Evolutionary conservation across 2,113 vertebrate genomes (phyloP).

Genomic region (Cinclus mexicanus): DNA sequence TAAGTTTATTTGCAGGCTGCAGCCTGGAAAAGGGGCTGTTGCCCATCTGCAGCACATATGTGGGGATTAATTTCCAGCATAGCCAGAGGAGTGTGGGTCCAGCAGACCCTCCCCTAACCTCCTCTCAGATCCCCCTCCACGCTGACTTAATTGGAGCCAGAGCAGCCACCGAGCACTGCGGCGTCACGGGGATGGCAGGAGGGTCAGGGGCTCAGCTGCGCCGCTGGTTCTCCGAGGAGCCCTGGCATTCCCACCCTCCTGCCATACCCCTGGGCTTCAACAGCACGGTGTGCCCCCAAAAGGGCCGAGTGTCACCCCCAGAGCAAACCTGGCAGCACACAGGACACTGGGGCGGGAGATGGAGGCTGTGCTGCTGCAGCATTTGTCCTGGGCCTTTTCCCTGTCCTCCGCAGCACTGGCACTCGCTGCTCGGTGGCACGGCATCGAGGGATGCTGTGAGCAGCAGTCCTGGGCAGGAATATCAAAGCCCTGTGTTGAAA

Average conservation of each 20-base stretch:
- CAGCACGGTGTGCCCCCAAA: background rate
- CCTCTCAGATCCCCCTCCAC: background rate
- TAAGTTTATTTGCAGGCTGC: conserved; percentile 10
- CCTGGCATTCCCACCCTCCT: rapidly evolving
- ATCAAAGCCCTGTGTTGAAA: background rate
- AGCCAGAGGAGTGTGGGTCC: background rate
- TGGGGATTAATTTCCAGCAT: background rate
- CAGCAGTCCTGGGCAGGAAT: rapidly evolving
- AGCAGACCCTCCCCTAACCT: background rate
- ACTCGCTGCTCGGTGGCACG: rapidly evolving
- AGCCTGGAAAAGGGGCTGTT: background rate
- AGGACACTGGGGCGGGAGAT: background rate
- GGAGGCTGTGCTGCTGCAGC: background rate
- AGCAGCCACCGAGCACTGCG: rapidly evolving
- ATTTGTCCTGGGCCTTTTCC: background rate
- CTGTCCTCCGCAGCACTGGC: no score
- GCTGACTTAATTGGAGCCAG: background rate
- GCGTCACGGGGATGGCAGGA: rapidly evolving
- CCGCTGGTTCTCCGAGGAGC: rapidly evolving
- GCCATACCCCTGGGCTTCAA: background rate
- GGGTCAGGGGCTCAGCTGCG: background rate
- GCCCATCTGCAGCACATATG: conserved; percentile 42
- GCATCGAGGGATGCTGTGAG: rapidly evolving
- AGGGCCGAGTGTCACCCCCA: background rate
- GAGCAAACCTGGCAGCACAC: background rate